Evolutionary conservation across 2,113 vertebrate genomes (phyloP).

Genomic region (Pterophyllum scalare): DNA sequence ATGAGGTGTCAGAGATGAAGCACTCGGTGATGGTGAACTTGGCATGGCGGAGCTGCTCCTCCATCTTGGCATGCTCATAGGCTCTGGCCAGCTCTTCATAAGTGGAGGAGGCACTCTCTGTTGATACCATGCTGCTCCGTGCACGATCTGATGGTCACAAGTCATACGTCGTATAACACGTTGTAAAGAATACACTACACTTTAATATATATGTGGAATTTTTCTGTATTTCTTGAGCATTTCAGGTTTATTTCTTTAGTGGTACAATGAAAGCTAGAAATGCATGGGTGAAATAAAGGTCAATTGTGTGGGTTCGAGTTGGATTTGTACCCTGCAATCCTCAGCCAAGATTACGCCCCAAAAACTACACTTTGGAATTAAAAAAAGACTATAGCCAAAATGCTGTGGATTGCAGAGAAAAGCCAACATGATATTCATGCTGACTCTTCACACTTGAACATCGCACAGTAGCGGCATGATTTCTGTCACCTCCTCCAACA

Average conservation of each 20-base stretch:
- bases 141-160: conserved; percentile 86
- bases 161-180: background rate
- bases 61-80: conserved; percentile 99
- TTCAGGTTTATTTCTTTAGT: background rate
- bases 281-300: background rate
- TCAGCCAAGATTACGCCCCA: conserved; percentile 2
- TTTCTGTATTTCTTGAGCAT: background rate
- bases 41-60: conserved; percentile 97
- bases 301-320: background rate
- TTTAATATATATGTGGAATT: background rate
- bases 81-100: conserved; percentile 98
- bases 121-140: conserved; percentile 99
- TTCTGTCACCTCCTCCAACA: conserved; percentile 11
- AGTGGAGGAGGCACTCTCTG: conserved; percentile 98
- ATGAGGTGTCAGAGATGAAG: conserved; percentile 99
- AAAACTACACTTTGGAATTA: background rate
- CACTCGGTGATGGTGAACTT: conserved; percentile 99
- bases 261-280: background rate
- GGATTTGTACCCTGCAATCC: conserved; percentile 9
- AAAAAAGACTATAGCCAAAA: conserved; percentile 1
- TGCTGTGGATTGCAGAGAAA: conserved; percentile 14
- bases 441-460: background rate
- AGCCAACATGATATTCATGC: background rate
- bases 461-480: conserved; percentile 14
- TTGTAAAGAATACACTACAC: background rate